Evolutionary conservation across 2,888 invertebrate species (phyloP).

Genomic region (Eilema griseolum): DNA sequence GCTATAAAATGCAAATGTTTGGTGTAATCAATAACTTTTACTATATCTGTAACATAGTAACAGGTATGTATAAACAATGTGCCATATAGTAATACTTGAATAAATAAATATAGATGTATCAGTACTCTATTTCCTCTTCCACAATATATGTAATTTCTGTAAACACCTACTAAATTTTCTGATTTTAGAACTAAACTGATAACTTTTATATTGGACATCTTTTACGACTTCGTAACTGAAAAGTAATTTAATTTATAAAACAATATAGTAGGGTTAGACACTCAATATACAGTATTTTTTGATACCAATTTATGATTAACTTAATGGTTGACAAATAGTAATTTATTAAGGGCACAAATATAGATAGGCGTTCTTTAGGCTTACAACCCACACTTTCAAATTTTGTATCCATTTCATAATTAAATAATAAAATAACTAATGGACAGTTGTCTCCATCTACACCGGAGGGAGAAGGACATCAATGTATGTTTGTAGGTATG

Average conservation of each 20-base stretch:
- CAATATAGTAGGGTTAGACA: background rate
- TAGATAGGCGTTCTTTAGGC: background rate
- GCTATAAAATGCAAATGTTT: background rate
- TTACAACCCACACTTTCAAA: background rate
- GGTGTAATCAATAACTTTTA: background rate
- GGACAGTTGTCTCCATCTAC: no score
- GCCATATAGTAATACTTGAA: background rate
- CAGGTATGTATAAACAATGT: background rate
- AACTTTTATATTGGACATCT: slow-evolving; percentile 4
- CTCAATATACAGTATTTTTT: background rate
- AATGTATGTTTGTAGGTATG: no score
- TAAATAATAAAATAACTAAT: background rate
- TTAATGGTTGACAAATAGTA: background rate
- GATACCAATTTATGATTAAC: background rate
- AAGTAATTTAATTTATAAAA: background rate
- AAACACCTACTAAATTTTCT: slow-evolving; percentile 8
- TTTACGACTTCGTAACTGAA: background rate
- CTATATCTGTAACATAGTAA: background rate
- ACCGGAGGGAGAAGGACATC: no score
- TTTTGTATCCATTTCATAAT: background rate
- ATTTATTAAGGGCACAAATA: background rate
- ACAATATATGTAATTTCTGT: background rate
- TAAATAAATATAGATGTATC: background rate
- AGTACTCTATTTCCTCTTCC: background rate
- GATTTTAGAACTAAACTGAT: background rate